Conservation (phyloP, 2,888 invertebrate genomes). For the Nebria salina region DNA sequence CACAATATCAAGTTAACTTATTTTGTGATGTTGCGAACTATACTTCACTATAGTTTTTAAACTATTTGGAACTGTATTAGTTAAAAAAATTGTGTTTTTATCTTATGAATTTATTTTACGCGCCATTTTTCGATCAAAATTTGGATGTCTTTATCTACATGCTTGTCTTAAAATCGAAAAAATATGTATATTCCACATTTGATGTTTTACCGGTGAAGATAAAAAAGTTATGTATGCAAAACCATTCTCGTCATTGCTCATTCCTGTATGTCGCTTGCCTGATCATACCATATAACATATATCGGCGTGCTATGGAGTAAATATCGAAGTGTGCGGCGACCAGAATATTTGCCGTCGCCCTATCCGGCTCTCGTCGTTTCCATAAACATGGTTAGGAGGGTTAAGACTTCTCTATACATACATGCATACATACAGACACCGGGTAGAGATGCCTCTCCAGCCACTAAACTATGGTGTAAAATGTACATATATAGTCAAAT, state of each 20-base stretch:
- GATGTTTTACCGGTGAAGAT: not conserved
- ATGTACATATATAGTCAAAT: slow-evolving; percentile 61
- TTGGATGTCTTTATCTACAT: not conserved
- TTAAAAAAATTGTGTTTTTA: not conserved
- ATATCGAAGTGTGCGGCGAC: not conserved
- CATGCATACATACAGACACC: not conserved
- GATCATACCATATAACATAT: not conserved
- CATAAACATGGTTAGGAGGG: slow-evolving; percentile 38
- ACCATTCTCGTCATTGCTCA: not conserved
- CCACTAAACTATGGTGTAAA: slow-evolving; percentile 62
- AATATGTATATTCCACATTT: not conserved
- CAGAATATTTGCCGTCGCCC: slow-evolving; percentile 30
- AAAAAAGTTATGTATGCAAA: not conserved
- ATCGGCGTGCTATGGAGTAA: slow-evolving; percentile 22
- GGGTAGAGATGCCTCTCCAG: not conserved
- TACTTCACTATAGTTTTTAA: too few species aligned
- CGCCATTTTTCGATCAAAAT: not conserved
- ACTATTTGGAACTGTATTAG: not conserved
- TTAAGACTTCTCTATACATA: slow-evolving; percentile 33
- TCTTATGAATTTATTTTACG: not conserved
- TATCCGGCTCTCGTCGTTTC: slow-evolving; percentile 35
- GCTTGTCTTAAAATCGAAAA: slow-evolving; percentile 4
- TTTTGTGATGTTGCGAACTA: too few species aligned
- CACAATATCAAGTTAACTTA: too few species aligned
- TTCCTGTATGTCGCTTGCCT: not conserved